Evolutionary conservation across 2,888 invertebrate genomes (phyloP).

Genomic region (Drosophila koepferae): DNA sequence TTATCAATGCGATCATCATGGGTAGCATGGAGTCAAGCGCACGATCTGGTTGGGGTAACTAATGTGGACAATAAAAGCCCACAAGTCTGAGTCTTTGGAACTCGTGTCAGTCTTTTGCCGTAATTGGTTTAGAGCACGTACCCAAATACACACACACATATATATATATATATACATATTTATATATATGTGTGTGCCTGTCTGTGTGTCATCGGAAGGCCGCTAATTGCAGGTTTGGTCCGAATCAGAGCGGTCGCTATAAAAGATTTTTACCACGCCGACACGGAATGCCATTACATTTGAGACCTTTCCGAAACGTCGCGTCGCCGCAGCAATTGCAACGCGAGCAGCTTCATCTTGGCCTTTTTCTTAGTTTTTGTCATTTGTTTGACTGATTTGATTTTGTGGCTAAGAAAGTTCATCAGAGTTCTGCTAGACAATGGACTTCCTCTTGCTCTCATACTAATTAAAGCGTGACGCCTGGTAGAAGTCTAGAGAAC

Average conservation of each 20-base stretch:
- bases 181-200: background rate
- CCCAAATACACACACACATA: slow-evolving; percentile 12
- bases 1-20: slow-evolving; percentile 44
- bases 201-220: slow-evolving; percentile 20
- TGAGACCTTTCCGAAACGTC: slow-evolving; percentile 32
- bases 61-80: slow-evolving; percentile 59
- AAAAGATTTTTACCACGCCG: slow-evolving; percentile 52
- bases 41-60: slow-evolving; percentile 53
- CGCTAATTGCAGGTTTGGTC: slow-evolving; percentile 62
- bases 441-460: slow-evolving; percentile 35
- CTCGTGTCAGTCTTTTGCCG: slow-evolving; percentile 63
- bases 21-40: slow-evolving; percentile 46
- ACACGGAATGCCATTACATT: slow-evolving; percentile 64
- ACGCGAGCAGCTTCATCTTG: slow-evolving; percentile 8
- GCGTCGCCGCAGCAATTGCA: slow-evolving; percentile 39
- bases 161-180: background rate
- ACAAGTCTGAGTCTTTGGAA: slow-evolving; percentile 32
- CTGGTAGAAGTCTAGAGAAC: background rate
- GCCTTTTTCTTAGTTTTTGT: slow-evolving; percentile 26
- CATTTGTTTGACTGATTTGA: slow-evolving; percentile 19
- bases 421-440: slow-evolving; percentile 16
- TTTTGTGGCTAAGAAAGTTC: slow-evolving; percentile 17
- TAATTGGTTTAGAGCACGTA: slow-evolving; percentile 73
- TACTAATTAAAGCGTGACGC: slow-evolving; percentile 12
- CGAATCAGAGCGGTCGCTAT: slow-evolving; percentile 51